Conservation (phyloP, 1,140 invertebrate genomes). For the Drosophila auraria region DNA sequence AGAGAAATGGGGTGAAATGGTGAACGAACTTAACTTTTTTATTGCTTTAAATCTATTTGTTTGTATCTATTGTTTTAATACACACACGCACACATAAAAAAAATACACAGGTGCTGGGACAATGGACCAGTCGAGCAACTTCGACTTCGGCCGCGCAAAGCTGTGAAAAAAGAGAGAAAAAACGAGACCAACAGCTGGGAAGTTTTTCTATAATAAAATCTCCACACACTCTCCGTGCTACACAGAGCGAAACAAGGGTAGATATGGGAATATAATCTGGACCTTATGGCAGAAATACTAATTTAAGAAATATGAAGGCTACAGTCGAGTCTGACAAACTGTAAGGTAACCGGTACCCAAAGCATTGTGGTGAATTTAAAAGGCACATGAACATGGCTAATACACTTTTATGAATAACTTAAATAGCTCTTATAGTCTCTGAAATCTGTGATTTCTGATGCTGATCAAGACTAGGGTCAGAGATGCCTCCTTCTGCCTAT, state of each 20-base stretch:
- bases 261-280: too few species aligned
- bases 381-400: too few species aligned
- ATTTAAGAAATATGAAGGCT: too few species aligned
- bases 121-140: slow-evolving; percentile 75
- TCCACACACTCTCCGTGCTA: slow-evolving; percentile 27
- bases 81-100: slow-evolving; percentile 1
- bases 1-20: slow-evolving; percentile 78
- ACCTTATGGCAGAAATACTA: too few species aligned
- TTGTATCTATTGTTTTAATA: slow-evolving; percentile 50
- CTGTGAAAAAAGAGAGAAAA: slow-evolving; percentile 33
- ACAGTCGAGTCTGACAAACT: too few species aligned
- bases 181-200: slow-evolving; percentile 66
- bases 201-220: slow-evolving; percentile 44
- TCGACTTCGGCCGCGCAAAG: slow-evolving; percentile 43
- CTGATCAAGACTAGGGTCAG: too few species aligned
- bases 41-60: slow-evolving; percentile 34
- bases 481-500: too few species aligned
- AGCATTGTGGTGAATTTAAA: too few species aligned
- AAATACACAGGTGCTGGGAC: slow-evolving; percentile 22
- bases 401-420: too few species aligned
- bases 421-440: too few species aligned
- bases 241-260: slow-evolving; percentile 1
- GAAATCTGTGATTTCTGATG: too few species aligned
- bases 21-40: slow-evolving; percentile 68
- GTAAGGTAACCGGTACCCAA: too few species aligned